phyloP scores from a whole-genome alignment of 2,888 invertebrate species.

The Frankliniella fusca region DNA sequence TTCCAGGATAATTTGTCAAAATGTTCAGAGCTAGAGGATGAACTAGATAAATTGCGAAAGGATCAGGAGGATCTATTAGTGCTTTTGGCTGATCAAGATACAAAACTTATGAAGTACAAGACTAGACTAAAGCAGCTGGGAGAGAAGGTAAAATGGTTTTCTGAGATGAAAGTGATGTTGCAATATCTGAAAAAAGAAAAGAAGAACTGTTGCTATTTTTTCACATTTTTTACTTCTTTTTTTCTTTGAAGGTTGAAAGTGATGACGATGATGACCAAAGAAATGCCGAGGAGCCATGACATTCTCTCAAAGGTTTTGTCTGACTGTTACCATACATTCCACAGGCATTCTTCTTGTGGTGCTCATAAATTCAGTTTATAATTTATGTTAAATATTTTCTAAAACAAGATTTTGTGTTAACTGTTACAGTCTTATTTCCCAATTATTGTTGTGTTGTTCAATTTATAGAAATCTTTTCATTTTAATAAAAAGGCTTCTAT shows the following conservation, averaged over 20 bases:
- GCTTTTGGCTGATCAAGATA: conserved; percentile 83
- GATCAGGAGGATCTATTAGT: conserved; percentile 93
- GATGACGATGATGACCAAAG: neutral
- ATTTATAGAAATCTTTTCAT: too few relatives aligned
- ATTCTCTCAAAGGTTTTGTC: neutral
- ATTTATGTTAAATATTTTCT: neutral
- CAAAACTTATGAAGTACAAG: conserved; percentile 64
- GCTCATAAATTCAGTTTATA: neutral
- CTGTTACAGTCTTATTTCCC: too few relatives aligned
- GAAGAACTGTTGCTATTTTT: neutral
- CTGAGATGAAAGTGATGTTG: neutral
- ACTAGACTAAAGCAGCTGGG: conserved; percentile 55
- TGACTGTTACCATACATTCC: neutral
- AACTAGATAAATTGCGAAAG: conserved; percentile 65
- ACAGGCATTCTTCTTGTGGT: neutral
- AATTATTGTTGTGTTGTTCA: too few relatives aligned
- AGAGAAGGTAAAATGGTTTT: conserved; percentile 46
- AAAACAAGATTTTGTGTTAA: neutral
- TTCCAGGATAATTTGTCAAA: neutral
- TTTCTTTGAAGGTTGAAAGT: neutral
- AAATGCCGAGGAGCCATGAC: neutral
- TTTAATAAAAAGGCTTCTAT: too few relatives aligned
- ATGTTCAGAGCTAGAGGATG: conserved; percentile 46
- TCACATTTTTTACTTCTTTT: neutral
- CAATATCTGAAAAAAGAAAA: too few relatives aligned